phyloP scores from a whole-genome alignment of 37 sponge, comb jelly and placozoan species.

The Geodia barretti region DNA sequence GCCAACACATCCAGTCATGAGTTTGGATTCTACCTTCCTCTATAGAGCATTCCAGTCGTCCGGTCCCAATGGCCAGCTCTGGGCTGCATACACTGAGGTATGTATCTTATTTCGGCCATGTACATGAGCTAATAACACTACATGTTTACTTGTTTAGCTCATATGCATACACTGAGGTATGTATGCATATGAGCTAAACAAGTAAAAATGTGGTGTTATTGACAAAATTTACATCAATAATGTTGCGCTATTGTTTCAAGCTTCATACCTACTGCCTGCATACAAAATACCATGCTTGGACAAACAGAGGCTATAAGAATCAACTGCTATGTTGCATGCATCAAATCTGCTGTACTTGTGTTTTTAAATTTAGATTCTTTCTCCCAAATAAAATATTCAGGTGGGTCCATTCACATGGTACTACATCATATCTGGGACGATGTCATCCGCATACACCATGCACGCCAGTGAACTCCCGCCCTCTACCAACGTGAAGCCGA shows the following conservation, averaged over 20 bases:
- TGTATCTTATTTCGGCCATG: background rate
- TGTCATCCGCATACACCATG: conserved; percentile 25
- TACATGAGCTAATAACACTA: no score
- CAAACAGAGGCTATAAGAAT: no score
- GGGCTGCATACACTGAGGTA: conserved; percentile 65
- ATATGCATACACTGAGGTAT: no score
- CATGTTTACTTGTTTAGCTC: no score
- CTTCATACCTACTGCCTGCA: no score
- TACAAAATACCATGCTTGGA: no score
- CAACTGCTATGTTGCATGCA: no score
- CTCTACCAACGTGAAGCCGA: conserved; percentile 6
- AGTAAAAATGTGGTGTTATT: no score
- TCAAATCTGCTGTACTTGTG: background rate
- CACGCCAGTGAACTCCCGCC: conserved; percentile 55
- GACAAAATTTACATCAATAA: no score
- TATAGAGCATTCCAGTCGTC: conserved; percentile 59
- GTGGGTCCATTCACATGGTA: conserved; percentile 52
- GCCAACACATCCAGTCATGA: conserved; percentile 70
- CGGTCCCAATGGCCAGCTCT: conserved; percentile 65
- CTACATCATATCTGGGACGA: conserved; percentile 63
- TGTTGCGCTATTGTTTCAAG: no score
- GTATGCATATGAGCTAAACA: no score
- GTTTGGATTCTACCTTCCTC: conserved; percentile 65
- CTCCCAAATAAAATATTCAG: conserved; percentile 3
- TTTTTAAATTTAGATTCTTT: background rate